Evolutionary conservation across 2,888 invertebrate genomes (phyloP).

Genomic region (Cephus pygmeus): DNA sequence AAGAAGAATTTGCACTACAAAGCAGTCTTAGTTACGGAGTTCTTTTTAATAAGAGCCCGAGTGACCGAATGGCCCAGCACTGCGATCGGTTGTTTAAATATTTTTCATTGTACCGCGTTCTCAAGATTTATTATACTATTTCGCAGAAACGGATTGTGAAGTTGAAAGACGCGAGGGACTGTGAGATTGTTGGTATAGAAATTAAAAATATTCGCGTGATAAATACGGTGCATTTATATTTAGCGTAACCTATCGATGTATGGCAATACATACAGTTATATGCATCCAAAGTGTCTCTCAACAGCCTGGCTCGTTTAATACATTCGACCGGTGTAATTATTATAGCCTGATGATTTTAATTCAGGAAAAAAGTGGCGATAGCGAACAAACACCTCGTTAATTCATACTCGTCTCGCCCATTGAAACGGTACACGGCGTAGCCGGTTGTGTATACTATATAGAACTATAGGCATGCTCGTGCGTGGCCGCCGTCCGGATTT

Average conservation of each 20-base stretch:
- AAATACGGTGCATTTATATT: neutral
- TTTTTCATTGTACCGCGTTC: neutral
- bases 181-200: neutral
- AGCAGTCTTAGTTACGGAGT: neutral
- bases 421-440: constrained; percentile 18
- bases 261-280: neutral
- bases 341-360: constrained; percentile 41
- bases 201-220: neutral
- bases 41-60: neutral
- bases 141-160: neutral
- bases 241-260: neutral
- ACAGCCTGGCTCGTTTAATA: constrained; percentile 37
- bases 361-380: constrained; percentile 22
- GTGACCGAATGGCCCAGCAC: neutral
- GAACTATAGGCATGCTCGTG: neutral
- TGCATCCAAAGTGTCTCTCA: constrained; percentile 11
- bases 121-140: neutral
- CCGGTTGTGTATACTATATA: neutral
- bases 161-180: neutral
- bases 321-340: constrained; percentile 37
- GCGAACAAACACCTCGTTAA: constrained; percentile 45
- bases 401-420: constrained; percentile 37
- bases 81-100: neutral
- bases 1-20: neutral
- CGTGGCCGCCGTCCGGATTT: neutral